A percentile compares a stretch with the other conserved stretches of the same genome.
phyloP scores from a whole-genome alignment of 92 coral and sea anemone genomes.

The Porites divaricata region DNA sequence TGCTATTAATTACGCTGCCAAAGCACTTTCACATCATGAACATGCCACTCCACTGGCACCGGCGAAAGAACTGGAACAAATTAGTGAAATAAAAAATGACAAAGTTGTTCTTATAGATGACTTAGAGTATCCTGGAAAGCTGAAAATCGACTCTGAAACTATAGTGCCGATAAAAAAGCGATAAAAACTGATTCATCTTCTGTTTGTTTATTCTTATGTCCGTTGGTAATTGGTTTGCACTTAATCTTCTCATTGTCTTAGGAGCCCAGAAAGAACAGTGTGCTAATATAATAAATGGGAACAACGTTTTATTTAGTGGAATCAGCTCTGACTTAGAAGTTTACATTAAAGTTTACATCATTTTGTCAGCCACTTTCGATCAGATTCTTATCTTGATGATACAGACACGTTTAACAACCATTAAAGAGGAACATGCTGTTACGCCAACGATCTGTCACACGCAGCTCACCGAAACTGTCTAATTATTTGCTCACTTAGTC shows the following conservation, averaged over 20 bases:
- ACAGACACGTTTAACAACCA: conserved; percentile 13
- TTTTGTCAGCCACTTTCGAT: neutral
- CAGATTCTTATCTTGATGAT: conserved; percentile 10
- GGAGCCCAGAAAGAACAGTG: neutral
- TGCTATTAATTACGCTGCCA: conserved; percentile 5
- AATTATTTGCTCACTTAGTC: neutral
- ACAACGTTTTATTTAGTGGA: neutral
- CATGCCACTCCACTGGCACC: neutral
- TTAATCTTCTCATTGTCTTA: conserved; percentile 27
- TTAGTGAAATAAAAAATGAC: too few species aligned
- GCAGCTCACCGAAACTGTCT: neutral
- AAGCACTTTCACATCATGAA: neutral
- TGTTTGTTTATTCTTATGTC: conserved; percentile 24
- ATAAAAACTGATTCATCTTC: neutral
- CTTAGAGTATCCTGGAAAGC: neutral
- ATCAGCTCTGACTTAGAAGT: neutral
- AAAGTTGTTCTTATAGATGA: neutral
- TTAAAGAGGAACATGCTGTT: neutral
- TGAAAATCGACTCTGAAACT: neutral
- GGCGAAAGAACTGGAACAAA: neutral
- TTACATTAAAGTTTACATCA: conserved; percentile 7
- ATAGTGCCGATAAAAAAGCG: conserved; percentile 13
- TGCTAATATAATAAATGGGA: neutral
- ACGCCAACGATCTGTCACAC: neutral
- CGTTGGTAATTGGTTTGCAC: conserved; percentile 23